Base-by-base conservation (phyloP, 2,888 invertebrate species). In the Eurytoma adleriae region DNA sequence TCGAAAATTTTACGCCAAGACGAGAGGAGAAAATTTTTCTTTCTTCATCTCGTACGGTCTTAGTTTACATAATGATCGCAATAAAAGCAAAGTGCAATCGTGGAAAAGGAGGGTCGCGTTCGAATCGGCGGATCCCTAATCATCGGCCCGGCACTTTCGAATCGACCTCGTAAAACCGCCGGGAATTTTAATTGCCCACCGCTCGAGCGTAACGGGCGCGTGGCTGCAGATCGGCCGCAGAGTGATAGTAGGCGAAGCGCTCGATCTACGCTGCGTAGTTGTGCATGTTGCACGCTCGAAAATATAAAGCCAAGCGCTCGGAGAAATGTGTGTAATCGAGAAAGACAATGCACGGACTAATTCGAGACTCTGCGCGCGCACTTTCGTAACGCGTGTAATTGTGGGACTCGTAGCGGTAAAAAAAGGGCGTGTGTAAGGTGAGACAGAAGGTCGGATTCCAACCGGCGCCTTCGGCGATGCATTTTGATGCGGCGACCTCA, bases 121-220 rank as follows among this genome's bases (percentile, higher is more conserved):
- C 24, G 59, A 20, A 20, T 13, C 20, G 12, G 59, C 54, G 13
- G n/a, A 24, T 24, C 27, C 61, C 61, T 61, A 61, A 61, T 61
- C 61, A 24, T 16, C 16, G 16, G 13, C 54, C 16, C 54, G 54
- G 61, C 59, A 20, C 59, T 20, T 27, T 20, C 27, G 24, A 64
- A 40, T 48, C 30, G 24, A 57, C 62, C 74, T 64, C 74, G 67
- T 57, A 75, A 68, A 40, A 40, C 62, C 30, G 48, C 56, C 18
- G 52, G 73, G 78, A 78, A 78, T 78, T 72, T 78, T 78, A 78
- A 78, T 73, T 78, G 68, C 54, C 68, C 54, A 48, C n/a, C 69
- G 13, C 57, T 14, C 18, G 56, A 1, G 20, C 57, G 27, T 24
- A 59, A 66, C 56, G 7, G 64, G 52, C 20, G 57, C 68, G 52